Evolutionary conservation across 92 coral and sea anemone species (phyloP).

Genomic region (Parazoanthus darwini): DNA sequence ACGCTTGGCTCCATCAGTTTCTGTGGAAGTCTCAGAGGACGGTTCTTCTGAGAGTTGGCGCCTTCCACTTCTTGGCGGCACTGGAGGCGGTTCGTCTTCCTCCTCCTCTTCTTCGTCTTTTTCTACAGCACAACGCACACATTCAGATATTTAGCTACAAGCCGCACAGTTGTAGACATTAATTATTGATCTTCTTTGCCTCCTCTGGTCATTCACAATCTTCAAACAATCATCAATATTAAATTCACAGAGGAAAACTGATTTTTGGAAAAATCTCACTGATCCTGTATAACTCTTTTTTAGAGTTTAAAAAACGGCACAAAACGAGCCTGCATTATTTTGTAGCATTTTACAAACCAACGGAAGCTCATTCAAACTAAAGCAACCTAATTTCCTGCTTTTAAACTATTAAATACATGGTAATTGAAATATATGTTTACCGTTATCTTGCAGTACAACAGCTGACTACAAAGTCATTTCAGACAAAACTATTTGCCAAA

Average conservation of each 20-base stretch:
- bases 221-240: background rate
- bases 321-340: too few relatives aligned
- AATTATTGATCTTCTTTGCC: background rate
- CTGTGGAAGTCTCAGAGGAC: constrained; percentile 20
- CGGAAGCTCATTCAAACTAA: too few relatives aligned
- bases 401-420: background rate
- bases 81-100: constrained; percentile 76
- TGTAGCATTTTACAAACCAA: too few relatives aligned
- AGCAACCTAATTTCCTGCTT: background rate
- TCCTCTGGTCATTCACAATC: background rate
- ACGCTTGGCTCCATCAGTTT: constrained; percentile 22
- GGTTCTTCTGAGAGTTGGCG: constrained; percentile 43
- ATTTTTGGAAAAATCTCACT: too few relatives aligned
- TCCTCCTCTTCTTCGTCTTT: constrained; percentile 27
- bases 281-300: too few relatives aligned
- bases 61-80: constrained; percentile 67
- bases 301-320: too few relatives aligned
- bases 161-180: background rate
- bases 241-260: background rate
- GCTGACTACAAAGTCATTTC: background rate
- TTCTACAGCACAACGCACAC: background rate
- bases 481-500: background rate
- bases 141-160: background rate
- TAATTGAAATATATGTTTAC: background rate
- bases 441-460: background rate